Evolutionary conservation across 2,888 invertebrate species (phyloP).

Genomic region (Phragmatobia fuliginosa): DNA sequence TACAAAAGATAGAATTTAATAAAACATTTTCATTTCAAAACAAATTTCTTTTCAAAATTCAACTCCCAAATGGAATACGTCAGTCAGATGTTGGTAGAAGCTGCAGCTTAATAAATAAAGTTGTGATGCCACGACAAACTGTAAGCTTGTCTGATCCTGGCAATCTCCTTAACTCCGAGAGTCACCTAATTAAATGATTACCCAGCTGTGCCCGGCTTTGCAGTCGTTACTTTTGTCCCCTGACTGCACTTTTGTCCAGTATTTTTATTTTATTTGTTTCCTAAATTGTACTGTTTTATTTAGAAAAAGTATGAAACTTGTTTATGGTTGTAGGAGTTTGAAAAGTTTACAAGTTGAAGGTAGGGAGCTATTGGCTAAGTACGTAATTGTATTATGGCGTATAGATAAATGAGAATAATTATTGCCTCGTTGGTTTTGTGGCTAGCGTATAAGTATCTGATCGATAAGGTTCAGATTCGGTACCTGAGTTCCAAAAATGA

Average conservation of each 20-base stretch:
- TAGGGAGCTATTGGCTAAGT: no score
- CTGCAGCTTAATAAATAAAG: conserved; percentile 55
- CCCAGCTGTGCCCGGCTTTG: conserved; percentile 60
- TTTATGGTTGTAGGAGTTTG: not conserved
- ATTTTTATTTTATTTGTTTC: not conserved
- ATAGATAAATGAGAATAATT: no score
- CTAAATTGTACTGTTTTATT: not conserved
- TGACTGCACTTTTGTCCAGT: conserved; percentile 23
- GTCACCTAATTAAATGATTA: conserved; percentile 77
- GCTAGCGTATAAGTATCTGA: no score
- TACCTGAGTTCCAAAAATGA: no score
- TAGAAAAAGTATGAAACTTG: not conserved
- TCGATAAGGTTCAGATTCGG: no score
- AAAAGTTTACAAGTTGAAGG: not conserved
- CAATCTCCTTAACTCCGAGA: conserved; percentile 64
- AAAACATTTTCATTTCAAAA: not conserved
- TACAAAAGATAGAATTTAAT: not conserved
- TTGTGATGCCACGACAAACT: conserved; percentile 54
- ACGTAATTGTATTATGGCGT: no score
- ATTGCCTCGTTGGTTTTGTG: no score
- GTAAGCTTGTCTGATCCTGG: conserved; percentile 59
- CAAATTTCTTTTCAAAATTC: not conserved
- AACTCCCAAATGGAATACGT: not conserved
- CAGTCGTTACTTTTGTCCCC: conserved; percentile 27
- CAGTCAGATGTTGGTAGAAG: conserved; percentile 26